Evolutionary conservation across 2,888 invertebrate species (phyloP), one percentile per base, ranked within the genome.

Genomic region (Phengaris alcon): DNA sequence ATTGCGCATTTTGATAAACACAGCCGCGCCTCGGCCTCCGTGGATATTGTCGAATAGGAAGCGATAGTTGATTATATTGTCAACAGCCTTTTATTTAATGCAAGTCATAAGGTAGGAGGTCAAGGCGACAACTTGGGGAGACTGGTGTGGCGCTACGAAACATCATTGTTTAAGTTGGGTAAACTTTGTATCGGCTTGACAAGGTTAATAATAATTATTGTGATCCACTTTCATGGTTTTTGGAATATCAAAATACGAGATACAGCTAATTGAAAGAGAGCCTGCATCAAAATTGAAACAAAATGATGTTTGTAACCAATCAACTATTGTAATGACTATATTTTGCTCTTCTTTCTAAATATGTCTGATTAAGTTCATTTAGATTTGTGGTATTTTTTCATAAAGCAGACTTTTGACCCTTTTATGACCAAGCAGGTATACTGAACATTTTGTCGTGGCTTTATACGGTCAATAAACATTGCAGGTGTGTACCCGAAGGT

Each of bases 401-500:
- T 64, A 64, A 35, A 35, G 35, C 35, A 35, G 12, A 64, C 64
- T 35, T 5, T 6, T 13, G 44, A 64, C 64, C 64, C 35, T 64
- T 64, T 64, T 13, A 64, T 64, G 35, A 64, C 1, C 13, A 2
- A 64, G 59, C 35, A 64, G 64, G 35, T 44, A 64, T 64, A 64
- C 12, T 12, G 35, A 64, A 64, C 44, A 64, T 64, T 64, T 22
- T 10, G 59, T 57, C 59, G 8, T 6, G 15, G 70, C 54, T 54
- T 9, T 70, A 70, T 52, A 54, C 72, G 72, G 52, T 54, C 52
- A 52, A 72, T 52, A 52, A 72, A 76, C 77, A 79, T 77, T 77
- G 78, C 75, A 77, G 76, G 75, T 78, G 75, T 77, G 75, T 77
- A 77, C 75, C 76, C 74, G 73, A 73, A 73, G 76, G 83, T 81